Evolutionary conservation across 2,113 vertebrate species (phyloP).

Genomic region (Dipodomys stephensi): DNA sequence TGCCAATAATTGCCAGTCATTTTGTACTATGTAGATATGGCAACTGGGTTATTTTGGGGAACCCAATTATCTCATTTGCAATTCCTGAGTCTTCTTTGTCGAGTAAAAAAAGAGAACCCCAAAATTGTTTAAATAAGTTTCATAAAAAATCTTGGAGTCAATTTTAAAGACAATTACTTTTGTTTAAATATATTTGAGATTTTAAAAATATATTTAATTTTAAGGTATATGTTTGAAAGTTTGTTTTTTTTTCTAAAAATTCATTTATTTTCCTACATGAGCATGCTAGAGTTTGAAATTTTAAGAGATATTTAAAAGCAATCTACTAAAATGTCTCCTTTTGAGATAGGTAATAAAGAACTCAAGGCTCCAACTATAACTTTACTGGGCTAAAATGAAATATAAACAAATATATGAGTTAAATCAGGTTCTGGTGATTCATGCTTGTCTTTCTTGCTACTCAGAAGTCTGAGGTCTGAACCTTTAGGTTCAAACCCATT

Average conservation of each 20-base stretch:
- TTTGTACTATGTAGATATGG: not conserved
- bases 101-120: not conserved
- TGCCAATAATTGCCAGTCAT: not conserved
- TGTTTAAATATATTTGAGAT: not conserved
- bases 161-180: slow-evolving; percentile 27
- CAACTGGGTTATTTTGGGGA: not conserved
- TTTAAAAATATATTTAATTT: slow-evolving; percentile 33
- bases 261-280: not conserved
- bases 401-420: no score
- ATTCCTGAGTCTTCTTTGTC: not conserved
- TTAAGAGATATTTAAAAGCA: not conserved
- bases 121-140: not conserved
- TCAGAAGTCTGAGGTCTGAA: no score
- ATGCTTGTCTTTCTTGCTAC: no score
- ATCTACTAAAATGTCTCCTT: not conserved
- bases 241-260: not conserved
- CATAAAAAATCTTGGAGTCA: not conserved
- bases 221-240: not conserved
- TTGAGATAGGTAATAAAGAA: not conserved
- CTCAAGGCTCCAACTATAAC: not conserved
- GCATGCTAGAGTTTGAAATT: not conserved
- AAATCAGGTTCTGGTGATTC: no score
- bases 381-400: not conserved
- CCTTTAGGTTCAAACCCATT: no score
- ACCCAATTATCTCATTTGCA: slow-evolving; percentile 13